phyloP scores from a whole-genome alignment of 2,888 invertebrate species.

The Rhagonycha lutea region DNA sequence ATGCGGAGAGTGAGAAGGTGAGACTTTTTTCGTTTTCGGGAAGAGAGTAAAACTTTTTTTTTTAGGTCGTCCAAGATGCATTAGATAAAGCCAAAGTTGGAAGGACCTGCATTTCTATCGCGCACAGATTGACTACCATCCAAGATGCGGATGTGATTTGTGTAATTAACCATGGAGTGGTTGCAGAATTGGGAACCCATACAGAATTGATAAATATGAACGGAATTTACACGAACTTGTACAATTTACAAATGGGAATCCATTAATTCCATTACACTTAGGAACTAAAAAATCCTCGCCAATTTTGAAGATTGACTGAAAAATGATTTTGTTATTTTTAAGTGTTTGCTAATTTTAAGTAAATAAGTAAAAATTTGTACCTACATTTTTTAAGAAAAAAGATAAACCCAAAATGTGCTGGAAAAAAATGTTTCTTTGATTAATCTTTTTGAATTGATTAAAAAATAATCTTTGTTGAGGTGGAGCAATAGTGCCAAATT shows the following conservation, averaged over 20 bases:
- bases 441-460: too few species aligned
- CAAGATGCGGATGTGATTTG: constrained; percentile 80
- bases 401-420: not conserved
- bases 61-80: constrained; percentile 78
- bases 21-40: not conserved
- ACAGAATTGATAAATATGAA: constrained; percentile 64
- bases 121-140: constrained; percentile 83
- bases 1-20: constrained; percentile 81
- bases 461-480: too few species aligned
- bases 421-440: too few species aligned
- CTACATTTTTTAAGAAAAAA: not conserved
- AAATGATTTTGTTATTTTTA: not conserved
- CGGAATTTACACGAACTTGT: constrained; percentile 66
- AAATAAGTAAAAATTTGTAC: not conserved
- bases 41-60: not conserved
- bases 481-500: too few species aligned
- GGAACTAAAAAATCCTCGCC: not conserved
- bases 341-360: not conserved
- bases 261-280: not conserved
- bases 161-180: constrained; percentile 69
- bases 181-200: constrained; percentile 77
- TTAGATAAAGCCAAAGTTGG: constrained; percentile 80
- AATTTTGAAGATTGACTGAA: not conserved
- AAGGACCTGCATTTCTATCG: constrained; percentile 84
- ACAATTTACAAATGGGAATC: constrained; percentile 50